A percentile compares a stretch with the other conserved stretches of the same genome.
Evolutionary conservation across 2,797 vertebrate genomes (phyloP).

Genomic region (Sylvia borin): DNA sequence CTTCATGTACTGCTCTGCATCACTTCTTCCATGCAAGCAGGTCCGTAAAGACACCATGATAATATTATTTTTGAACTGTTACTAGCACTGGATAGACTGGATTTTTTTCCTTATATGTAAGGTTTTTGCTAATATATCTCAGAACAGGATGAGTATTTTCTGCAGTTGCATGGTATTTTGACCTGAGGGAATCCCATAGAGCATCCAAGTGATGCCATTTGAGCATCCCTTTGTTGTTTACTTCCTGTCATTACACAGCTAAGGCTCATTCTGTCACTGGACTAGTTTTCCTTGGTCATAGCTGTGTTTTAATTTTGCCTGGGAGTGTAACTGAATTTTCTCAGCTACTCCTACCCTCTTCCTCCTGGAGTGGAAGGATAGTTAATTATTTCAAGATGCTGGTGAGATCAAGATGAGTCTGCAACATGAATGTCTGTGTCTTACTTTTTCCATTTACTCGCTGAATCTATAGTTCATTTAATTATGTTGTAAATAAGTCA

Average conservation of each 20-base stretch:
- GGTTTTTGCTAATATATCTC: not conserved
- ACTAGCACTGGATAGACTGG: not conserved
- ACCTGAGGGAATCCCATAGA: fast-evolving
- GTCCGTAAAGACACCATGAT: not conserved
- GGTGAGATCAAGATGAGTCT: not conserved
- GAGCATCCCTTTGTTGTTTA: not conserved
- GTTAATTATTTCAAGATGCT: not conserved
- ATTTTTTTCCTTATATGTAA: not conserved
- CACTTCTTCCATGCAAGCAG: not conserved
- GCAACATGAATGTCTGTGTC: not conserved
- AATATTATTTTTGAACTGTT: not conserved
- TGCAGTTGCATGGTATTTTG: not conserved
- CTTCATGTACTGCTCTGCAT: not conserved
- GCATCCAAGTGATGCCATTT: not conserved
- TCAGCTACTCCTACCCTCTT: not conserved
- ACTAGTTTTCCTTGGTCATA: not conserved
- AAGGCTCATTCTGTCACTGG: not conserved
- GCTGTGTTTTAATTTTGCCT: not conserved
- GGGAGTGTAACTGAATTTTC: not conserved
- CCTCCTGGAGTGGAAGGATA: not conserved
- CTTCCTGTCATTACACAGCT: not conserved
- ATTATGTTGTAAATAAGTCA: not conserved
- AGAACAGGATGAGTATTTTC: not conserved
- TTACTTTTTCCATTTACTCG: not conserved
- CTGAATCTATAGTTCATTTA: not conserved